phyloP scores from a whole-genome alignment of 2,113 vertebrate genomes.

The Pedetes capensis region DNA sequence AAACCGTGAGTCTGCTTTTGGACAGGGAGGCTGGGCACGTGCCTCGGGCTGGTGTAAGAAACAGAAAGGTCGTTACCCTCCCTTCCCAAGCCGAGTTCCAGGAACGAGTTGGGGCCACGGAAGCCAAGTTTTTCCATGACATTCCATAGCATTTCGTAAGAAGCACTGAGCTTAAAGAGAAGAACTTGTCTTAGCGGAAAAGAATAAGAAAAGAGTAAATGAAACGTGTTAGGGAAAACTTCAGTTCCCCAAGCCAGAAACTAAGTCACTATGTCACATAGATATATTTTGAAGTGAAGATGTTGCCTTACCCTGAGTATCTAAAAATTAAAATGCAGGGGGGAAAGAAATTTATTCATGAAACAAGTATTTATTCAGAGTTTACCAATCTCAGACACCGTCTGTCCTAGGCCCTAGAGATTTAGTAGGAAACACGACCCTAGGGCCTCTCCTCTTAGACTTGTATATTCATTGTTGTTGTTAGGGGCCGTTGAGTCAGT shows the following conservation, averaged over 20 bases:
- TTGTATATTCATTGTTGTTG: too few relatives aligned
- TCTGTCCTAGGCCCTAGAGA: background rate
- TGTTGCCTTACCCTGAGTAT: background rate
- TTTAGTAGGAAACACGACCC: background rate
- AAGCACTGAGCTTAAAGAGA: background rate
- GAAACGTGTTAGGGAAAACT: background rate
- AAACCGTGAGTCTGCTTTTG: background rate
- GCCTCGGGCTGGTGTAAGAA: background rate
- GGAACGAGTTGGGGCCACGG: background rate
- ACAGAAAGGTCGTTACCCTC: background rate
- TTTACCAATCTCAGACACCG: background rate
- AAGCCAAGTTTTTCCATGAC: background rate
- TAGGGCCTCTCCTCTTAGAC: background rate
- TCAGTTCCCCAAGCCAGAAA: background rate
- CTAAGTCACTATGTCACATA: background rate
- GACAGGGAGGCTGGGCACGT: background rate
- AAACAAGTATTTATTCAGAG: background rate
- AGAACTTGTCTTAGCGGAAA: background rate
- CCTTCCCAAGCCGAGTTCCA: background rate
- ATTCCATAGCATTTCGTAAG: background rate
- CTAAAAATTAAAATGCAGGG: background rate
- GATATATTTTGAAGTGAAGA: background rate
- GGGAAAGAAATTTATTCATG: background rate
- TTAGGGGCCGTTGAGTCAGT: too few relatives aligned
- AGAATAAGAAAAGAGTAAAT: background rate